Evolutionary conservation across 2,113 vertebrate species (phyloP).

Genomic region (Tupaia chinensis): DNA sequence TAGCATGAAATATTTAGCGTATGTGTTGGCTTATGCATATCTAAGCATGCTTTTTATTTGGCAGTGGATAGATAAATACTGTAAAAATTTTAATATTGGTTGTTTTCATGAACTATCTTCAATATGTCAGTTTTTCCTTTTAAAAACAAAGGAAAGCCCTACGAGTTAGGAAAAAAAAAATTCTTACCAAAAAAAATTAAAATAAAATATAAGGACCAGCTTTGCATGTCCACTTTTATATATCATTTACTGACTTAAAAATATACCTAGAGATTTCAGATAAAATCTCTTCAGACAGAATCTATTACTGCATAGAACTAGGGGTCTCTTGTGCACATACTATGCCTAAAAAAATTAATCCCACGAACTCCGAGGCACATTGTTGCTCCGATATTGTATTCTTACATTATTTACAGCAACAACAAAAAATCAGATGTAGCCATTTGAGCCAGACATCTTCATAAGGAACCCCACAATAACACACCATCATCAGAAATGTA

Average conservation of each 20-base stretch:
- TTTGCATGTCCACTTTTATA: not conserved
- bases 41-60: conserved; percentile 6
- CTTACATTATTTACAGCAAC: not conserved
- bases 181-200: not conserved
- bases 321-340: not conserved
- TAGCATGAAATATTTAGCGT: not conserved
- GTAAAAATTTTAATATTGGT: not conserved
- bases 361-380: not conserved
- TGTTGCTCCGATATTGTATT: not conserved
- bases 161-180: not conserved
- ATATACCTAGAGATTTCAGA: not conserved
- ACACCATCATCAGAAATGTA: not conserved
- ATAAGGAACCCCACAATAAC: conserved; percentile 4
- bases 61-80: not conserved
- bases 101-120: not conserved
- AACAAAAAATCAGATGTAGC: not conserved
- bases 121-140: not conserved
- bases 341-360: not conserved
- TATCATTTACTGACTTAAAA: conserved; percentile 29
- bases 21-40: not conserved
- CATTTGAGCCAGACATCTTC: conserved; percentile 54
- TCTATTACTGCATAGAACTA: not conserved
- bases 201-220: not conserved
- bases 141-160: conserved; percentile 21
- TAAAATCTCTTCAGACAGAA: not conserved